Conservation (phyloP, 2,888 invertebrate genomes). For the Spilarctia lutea region DNA sequence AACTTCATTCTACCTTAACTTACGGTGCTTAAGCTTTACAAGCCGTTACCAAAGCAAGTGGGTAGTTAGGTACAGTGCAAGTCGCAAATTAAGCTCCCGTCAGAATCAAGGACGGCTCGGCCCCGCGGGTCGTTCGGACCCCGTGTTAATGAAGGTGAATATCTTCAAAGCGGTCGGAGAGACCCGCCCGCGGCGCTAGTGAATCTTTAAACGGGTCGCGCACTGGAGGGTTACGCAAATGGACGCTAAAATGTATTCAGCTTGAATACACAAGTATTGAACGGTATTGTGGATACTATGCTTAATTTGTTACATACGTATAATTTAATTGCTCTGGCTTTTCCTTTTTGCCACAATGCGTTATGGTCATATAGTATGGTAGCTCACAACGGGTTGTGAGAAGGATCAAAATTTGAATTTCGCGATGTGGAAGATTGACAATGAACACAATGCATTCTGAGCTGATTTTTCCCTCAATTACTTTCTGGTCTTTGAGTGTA, state of each 20-base stretch:
- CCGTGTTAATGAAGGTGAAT: constrained; percentile 83
- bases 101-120: constrained; percentile 47
- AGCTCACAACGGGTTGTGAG: too few relatives aligned
- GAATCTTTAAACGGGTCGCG: constrained; percentile 82
- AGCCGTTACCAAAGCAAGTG: constrained; percentile 28
- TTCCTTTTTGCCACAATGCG: not conserved
- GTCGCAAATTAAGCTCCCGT: constrained; percentile 45
- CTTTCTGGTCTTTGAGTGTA: too few relatives aligned
- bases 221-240: constrained; percentile 64
- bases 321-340: not conserved
- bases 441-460: too few relatives aligned
- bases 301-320: constrained; percentile 8
- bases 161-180: constrained; percentile 81
- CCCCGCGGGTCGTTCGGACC: constrained; percentile 74
- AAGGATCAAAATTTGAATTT: too few relatives aligned
- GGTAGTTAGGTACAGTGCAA: constrained; percentile 23
- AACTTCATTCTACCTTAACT: constrained; percentile 21
- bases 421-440: too few relatives aligned
- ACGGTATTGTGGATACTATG: constrained; percentile 35
- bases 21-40: not conserved
- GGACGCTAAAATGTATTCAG: constrained; percentile 65
- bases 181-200: constrained; percentile 77
- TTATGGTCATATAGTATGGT: too few relatives aligned
- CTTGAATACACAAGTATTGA: constrained; percentile 52
- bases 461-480: too few relatives aligned